Evolutionary conservation across 2,113 vertebrate species (phyloP).

Genomic region (Tachycineta bicolor): DNA sequence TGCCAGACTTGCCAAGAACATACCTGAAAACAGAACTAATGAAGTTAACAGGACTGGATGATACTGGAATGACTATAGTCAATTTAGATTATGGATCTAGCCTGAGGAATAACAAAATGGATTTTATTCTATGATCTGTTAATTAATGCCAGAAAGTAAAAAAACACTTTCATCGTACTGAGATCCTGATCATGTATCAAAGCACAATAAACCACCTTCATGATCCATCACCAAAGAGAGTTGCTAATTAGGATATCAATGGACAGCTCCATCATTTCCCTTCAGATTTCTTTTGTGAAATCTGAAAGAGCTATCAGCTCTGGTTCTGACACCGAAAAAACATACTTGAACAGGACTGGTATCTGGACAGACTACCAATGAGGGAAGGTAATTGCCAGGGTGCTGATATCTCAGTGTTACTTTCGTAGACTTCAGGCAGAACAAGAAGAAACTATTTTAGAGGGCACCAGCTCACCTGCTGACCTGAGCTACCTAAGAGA

Average conservation of each 20-base stretch:
- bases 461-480: background rate
- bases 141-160: background rate
- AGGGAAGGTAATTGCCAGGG: background rate
- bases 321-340: background rate
- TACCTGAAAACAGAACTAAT: background rate
- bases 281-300: background rate
- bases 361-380: background rate
- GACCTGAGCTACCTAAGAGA: background rate
- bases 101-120: background rate
- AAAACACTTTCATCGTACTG: background rate
- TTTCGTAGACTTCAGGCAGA: background rate
- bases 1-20: background rate
- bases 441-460: background rate
- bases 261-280: background rate
- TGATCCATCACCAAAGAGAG: background rate
- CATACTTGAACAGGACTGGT: background rate
- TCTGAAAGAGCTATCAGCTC: background rate
- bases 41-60: background rate
- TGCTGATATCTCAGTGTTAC: background rate
- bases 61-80: background rate
- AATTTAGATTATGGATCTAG: background rate
- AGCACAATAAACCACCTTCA: background rate
- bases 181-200: background rate
- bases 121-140: background rate
- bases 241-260: background rate